Evolutionary conservation across 1,140 invertebrate species (phyloP), one percentile per base, ranked within the genome.

Genomic region (Bradysia coprophila): DNA sequence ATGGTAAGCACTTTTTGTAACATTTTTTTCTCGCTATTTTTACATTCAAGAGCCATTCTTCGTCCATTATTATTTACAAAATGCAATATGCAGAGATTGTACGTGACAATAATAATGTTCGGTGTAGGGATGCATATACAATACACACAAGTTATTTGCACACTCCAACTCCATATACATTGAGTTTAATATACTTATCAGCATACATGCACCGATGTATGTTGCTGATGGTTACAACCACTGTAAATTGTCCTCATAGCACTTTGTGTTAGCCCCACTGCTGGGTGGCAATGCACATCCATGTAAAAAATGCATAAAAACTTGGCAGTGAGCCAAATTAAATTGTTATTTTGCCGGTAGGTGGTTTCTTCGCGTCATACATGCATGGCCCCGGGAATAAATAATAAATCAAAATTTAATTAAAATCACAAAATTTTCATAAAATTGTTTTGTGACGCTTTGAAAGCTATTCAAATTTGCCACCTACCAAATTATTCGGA

Each of bases 1-100:
- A 91, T 59, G 75, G 84, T 88, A 63, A 67, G 61, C 5, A 28
- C 6, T 28, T n/a, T n/a, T n/a, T n/a, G n/a, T n/a, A n/a, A n/a
- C n/a, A n/a, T n/a, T n/a, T n/a, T n/a, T n/a, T n/a, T n/a, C n/a
- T n/a, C n/a, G n/a, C n/a, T n/a, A n/a, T n/a, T n/a, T n/a, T n/a
- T n/a, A n/a, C n/a, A n/a, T n/a, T n/a, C n/a, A n/a, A n/a, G n/a
- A n/a, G n/a, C n/a, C n/a, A n/a, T n/a, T n/a, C n/a, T n/a, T n/a
- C n/a, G n/a, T n/a, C n/a, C n/a, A n/a, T n/a, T n/a, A n/a, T n/a
- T n/a, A n/a, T n/a, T 8, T 28, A 13, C 24, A 28, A 8, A 28
- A 28, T 8, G 24, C 6, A 6, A 13, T 28, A 28, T 6, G 6
- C 6, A 8, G 13, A 13, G 24, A 28, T 6, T 28, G 13, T 8